These are phyloP conservation scores for Elephantulus edwardii DNA, from an alignment of 2,113 vertebrate genomes.

Conservation along the genomic window DNA sequence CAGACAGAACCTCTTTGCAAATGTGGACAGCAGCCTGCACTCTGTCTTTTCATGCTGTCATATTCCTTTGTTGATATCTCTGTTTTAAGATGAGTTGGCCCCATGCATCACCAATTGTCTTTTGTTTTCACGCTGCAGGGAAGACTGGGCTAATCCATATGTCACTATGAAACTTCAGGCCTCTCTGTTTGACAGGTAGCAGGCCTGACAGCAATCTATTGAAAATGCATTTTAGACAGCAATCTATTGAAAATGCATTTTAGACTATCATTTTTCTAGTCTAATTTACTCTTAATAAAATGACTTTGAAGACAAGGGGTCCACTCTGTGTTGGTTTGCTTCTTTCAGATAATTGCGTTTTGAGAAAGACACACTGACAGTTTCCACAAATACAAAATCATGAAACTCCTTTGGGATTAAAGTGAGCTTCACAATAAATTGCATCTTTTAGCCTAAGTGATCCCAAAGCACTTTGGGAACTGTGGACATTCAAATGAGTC, in stretches of 20 bases:
- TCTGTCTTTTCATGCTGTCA: constrained; percentile 83
- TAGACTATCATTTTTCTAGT: constrained; percentile 82
- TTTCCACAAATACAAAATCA: constrained; percentile 66
- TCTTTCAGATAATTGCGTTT: constrained; percentile 80
- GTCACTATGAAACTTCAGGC: constrained; percentile 81
- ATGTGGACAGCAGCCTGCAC: constrained; percentile 78
- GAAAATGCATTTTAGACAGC: constrained; percentile 83
- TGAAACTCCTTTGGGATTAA: constrained; percentile 64
- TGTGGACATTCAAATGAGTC: constrained; percentile 16
- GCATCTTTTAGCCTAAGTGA: constrained; percentile 66
- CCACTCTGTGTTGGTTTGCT: constrained; percentile 77
- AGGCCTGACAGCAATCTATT: constrained; percentile 84
- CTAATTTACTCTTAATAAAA: constrained; percentile 85
- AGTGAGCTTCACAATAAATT: constrained; percentile 64
- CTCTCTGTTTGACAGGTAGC: constrained; percentile 82
- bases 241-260: constrained; percentile 84
- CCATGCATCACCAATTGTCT: constrained; percentile 84
- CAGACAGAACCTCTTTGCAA: constrained; percentile 77
- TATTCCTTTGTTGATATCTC: constrained; percentile 84
- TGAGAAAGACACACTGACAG: constrained; percentile 70
- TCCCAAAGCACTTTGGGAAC: constrained; percentile 58
- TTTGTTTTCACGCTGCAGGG: constrained; percentile 85
- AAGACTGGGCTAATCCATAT: constrained; percentile 85
- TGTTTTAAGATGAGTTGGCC: constrained; percentile 85
- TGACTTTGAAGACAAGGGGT: constrained; percentile 81